phyloP scores from a whole-genome alignment of 2,888 invertebrate species.

The Pegoplata infirma region DNA sequence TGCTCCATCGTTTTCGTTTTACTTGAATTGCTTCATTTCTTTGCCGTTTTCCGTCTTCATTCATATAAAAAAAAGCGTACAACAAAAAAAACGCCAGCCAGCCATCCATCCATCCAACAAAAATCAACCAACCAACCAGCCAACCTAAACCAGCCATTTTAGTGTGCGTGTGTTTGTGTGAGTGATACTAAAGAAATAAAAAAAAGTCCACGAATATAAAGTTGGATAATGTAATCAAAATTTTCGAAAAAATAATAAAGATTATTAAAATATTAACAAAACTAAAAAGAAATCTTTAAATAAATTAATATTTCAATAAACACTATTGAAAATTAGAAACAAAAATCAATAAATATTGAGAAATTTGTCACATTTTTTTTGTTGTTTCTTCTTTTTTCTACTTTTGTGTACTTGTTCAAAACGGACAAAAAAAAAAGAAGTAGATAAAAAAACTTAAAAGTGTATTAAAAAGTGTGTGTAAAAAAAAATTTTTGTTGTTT shows the following conservation, averaged over 20 bases:
- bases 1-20: conserved; percentile 35
- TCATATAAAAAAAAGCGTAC: conserved; percentile 40
- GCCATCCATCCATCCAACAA: conserved; percentile 48
- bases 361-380: conserved; percentile 48
- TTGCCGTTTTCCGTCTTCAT: conserved; percentile 54
- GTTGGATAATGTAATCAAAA: conserved; percentile 31
- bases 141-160: conserved; percentile 60
- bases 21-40: conserved; percentile 54
- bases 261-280: conserved; percentile 12
- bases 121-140: conserved; percentile 48
- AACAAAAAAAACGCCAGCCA: conserved; percentile 39
- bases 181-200: conserved; percentile 31
- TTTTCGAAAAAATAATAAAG: conserved; percentile 26
- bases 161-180: conserved; percentile 55
- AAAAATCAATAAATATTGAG: conserved; percentile 5
- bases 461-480: conserved; percentile 22
- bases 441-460: conserved; percentile 36
- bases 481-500: conserved; percentile 52
- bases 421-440: conserved; percentile 32
- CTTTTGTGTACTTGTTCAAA: conserved; percentile 52
- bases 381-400: conserved; percentile 16
- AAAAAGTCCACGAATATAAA: conserved; percentile 40
- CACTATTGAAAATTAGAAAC: background rate
- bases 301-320: background rate
- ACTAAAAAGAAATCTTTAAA: background rate